Evolutionary conservation across 2,797 vertebrate genomes (phyloP), one percentile per base, ranked within the genome.

Genomic region (Prunella strophiata): DNA sequence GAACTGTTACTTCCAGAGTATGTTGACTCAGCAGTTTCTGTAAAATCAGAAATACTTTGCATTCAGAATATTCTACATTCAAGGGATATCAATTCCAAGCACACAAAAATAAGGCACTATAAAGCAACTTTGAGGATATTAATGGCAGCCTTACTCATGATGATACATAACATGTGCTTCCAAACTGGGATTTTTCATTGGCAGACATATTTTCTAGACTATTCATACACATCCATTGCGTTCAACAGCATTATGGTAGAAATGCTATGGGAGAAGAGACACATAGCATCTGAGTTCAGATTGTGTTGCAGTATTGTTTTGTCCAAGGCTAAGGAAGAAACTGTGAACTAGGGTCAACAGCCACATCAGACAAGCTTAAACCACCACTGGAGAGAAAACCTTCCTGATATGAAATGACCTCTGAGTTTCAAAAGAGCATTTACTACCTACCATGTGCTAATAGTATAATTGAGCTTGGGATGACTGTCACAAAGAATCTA

Each of bases 301-400:
- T 7, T 38, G 8, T 23, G 8, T 21, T 80, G 48, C 55, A 59
- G 20, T 29, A 66, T 26, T 52, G n/a, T n/a, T 67, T 74, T 43
- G 30, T 36, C 12, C 38, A 48, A 66, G 13, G 38, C 23, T 34
- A 38, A 72, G n/a, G 29, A 73, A 82, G 13, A 88, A 52, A 77
- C 6, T 13, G 26, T 38, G 19, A 88, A 68, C 45, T 50, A 38
- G 14, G 5, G 10, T 70, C 34, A 77, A 38, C 13, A 71, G 13
- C 18, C 27, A 47, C 2, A 9, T 55, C 36, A 85, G 21, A 13
- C 59, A 76, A 54, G 10, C 29, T 73, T 45, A 62, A 91, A 58
- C 10, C 20, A 77, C 22, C 0, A 0, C 0, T 17, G 17, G 2
- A 40, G 23, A 43, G 29, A 92, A 79, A 76, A 30, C 14, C 14